Evolutionary conservation across 2,797 vertebrate genomes (phyloP).

Genomic region (Catamblyrhynchus diadema): DNA sequence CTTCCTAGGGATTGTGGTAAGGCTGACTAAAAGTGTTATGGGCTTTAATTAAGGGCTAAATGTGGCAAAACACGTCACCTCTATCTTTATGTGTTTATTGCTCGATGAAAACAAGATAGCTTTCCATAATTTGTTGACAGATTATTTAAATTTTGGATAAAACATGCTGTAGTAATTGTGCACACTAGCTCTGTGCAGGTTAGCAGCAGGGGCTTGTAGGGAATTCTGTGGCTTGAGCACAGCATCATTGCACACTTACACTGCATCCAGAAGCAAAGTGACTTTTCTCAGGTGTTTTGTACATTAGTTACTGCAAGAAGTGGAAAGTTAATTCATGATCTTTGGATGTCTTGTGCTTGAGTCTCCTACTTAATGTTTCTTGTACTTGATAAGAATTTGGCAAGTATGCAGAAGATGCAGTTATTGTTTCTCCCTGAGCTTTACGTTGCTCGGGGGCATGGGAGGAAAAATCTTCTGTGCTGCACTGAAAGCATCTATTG

Average conservation of each 20-base stretch:
- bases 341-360: neutral
- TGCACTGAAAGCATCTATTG: neutral
- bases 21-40: neutral
- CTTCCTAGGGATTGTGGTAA: neutral
- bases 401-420: neutral
- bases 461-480: neutral
- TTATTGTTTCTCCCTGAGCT: neutral
- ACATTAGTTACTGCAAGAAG: neutral
- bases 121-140: neutral
- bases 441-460: neutral
- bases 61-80: neutral
- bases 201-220: neutral
- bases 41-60: neutral
- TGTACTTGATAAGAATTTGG: neutral
- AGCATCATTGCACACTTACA: fast-evolving
- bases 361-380: neutral
- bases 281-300: neutral
- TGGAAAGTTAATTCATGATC: neutral
- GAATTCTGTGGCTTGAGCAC: neutral
- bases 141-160: neutral
- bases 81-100: neutral
- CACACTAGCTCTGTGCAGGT: neutral
- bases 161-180: neutral
- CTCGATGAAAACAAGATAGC: neutral
- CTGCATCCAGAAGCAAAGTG: neutral